phyloP scores from a whole-genome alignment of 2,888 invertebrate species.

The Ariolimax columbianus region DNA sequence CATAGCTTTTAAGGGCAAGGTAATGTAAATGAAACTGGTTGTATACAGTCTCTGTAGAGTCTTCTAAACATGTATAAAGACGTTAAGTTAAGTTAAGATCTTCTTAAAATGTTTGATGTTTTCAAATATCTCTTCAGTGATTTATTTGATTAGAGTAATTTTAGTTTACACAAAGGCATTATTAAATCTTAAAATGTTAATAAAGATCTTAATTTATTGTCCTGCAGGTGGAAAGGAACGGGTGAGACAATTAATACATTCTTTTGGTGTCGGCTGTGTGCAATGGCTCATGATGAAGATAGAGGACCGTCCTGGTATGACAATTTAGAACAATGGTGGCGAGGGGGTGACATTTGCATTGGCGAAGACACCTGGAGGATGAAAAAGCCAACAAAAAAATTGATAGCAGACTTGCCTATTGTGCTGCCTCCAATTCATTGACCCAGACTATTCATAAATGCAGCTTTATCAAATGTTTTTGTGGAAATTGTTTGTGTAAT shows the following conservation, averaged over 20 bases:
- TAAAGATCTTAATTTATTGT: background rate
- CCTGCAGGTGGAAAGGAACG: conserved; percentile 89
- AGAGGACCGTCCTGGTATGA: conserved; percentile 81
- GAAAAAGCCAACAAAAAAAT: background rate
- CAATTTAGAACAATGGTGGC: conserved; percentile 96
- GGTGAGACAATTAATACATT: conserved; percentile 97
- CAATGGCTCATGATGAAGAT: conserved; percentile 78
- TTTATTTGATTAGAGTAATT: too few relatives aligned
- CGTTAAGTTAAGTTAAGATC: too few relatives aligned
- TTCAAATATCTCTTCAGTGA: too few relatives aligned
- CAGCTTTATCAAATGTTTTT: background rate
- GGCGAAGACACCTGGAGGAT: conserved; percentile 65
- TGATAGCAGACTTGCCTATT: conserved; percentile 34
- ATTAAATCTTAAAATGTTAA: too few relatives aligned
- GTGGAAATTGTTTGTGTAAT: background rate
- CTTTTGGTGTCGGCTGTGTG: conserved; percentile 94
- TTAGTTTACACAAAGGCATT: too few relatives aligned
- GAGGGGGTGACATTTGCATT: conserved; percentile 78
- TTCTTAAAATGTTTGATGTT: too few relatives aligned
- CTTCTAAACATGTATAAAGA: too few relatives aligned
- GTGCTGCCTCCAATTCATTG: conserved; percentile 19
- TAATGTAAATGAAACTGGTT: too few relatives aligned
- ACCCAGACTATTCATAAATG: background rate
- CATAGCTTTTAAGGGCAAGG: too few relatives aligned
- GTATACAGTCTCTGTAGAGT: too few relatives aligned